Conservation (phyloP, 2,113 vertebrate species). For the Edolisoma coerulescens region DNA sequence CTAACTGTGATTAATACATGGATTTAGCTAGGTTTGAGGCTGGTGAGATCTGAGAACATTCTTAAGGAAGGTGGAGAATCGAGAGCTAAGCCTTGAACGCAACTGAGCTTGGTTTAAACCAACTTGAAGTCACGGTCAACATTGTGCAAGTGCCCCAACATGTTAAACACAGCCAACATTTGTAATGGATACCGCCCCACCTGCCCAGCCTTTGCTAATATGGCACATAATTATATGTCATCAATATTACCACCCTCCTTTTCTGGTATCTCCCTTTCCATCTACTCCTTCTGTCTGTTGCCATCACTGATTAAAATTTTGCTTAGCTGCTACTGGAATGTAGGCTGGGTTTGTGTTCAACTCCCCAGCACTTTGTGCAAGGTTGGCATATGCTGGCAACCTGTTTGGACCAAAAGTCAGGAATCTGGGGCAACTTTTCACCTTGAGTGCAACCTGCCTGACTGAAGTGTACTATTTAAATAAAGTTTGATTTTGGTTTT, state of each 20-base stretch:
- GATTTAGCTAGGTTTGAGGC: background rate
- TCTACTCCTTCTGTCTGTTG: conserved; percentile 24
- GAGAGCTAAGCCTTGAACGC: background rate
- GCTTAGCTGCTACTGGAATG: background rate
- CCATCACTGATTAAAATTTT: conserved; percentile 3
- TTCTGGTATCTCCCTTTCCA: background rate
- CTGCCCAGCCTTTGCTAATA: conserved; percentile 35
- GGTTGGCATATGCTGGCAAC: background rate
- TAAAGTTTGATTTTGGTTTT: background rate
- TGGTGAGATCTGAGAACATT: conserved; percentile 24
- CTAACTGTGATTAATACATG: background rate
- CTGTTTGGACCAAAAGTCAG: background rate
- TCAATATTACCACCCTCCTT: conserved; percentile 23
- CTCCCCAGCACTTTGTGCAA: background rate
- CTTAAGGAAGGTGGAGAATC: conserved; percentile 16
- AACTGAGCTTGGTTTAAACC: background rate
- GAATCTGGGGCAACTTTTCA: background rate
- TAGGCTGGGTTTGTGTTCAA: background rate
- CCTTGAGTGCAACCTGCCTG: background rate
- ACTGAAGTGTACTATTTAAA: background rate
- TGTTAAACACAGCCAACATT: conserved; percentile 22
- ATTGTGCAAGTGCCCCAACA: background rate
- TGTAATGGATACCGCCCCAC: conserved; percentile 51
- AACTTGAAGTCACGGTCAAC: background rate
- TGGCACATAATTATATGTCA: conserved; percentile 45